Percentiles rank a stretch among this genome's conserved stretches.
Evolutionary conservation across 2,113 vertebrate species (phyloP).

Genomic region (Oreotragus oreotragus): DNA sequence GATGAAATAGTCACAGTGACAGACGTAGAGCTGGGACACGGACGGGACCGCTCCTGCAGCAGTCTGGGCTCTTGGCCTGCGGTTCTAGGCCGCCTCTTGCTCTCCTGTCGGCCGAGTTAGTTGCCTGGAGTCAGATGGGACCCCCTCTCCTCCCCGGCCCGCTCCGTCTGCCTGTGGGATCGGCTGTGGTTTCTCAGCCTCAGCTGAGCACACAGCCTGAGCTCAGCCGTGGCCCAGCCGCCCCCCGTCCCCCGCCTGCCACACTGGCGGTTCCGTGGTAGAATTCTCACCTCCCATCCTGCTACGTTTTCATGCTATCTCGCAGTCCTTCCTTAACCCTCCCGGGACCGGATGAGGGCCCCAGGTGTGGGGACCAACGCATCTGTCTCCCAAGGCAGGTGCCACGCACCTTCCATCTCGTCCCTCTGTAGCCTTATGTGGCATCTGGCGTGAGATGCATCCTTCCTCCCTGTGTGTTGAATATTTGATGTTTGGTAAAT

Average conservation of each 20-base stretch:
- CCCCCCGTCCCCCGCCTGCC: fast-evolving
- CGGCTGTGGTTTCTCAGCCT: not conserved
- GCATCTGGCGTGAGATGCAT: not conserved
- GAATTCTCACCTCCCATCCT: not conserved
- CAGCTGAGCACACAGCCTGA: not conserved
- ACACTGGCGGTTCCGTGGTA: fast-evolving
- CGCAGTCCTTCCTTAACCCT: not conserved
- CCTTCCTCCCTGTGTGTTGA: not conserved
- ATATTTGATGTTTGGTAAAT: constrained; percentile 7
- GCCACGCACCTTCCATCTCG: not conserved
- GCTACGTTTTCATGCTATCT: not conserved
- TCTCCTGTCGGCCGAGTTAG: not conserved
- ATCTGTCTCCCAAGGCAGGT: not conserved
- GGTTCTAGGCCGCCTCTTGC: not conserved
- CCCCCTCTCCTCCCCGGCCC: no score
- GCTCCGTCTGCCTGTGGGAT: not conserved
- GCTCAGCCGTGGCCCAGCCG: not conserved
- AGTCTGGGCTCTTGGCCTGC: not conserved
- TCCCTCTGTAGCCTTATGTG: not conserved
- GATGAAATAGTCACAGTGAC: not conserved
- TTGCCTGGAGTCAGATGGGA: not conserved
- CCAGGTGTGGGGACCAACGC: not conserved
- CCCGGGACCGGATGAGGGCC: not conserved
- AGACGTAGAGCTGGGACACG: not conserved
- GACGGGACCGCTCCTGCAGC: not conserved